These are phyloP conservation scores for Nephotettix cincticeps DNA, from an alignment of 1,140 invertebrate species.

Conservation along the genomic window DNA sequence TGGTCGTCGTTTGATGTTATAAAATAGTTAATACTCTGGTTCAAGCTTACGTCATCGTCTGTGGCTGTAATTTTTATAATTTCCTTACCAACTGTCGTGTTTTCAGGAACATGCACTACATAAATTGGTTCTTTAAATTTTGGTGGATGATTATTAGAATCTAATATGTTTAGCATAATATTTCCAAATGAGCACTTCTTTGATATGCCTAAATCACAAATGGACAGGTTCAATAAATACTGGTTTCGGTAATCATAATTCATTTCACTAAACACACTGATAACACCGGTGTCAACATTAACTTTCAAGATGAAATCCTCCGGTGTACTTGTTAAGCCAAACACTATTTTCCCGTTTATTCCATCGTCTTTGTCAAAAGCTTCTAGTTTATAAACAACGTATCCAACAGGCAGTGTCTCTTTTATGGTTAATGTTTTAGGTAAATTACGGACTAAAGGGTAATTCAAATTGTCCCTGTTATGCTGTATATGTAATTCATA, in stretches of 20 bases:
- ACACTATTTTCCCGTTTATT: slow-evolving; percentile 87
- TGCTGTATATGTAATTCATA: slow-evolving; percentile 73
- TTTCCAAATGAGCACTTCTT: slow-evolving; percentile 71
- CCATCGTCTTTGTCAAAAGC: slow-evolving; percentile 85
- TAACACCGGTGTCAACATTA: slow-evolving; percentile 77
- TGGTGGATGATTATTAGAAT: slow-evolving; percentile 84
- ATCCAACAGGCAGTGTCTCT: slow-evolving; percentile 79
- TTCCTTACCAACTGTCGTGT: slow-evolving; percentile 75
- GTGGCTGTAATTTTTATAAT: slow-evolving; percentile 81
- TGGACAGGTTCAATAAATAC: slow-evolving; percentile 84
- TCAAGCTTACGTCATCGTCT: slow-evolving; percentile 69
- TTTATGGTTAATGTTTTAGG: slow-evolving; percentile 77
- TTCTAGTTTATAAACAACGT: slow-evolving; percentile 64
- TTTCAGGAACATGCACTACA: slow-evolving; percentile 79
- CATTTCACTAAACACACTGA: slow-evolving; percentile 79
- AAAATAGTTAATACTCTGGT: slow-evolving; percentile 73
- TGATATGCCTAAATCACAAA: slow-evolving; percentile 81
- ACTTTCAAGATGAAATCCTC: slow-evolving; percentile 83
- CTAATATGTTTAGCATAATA: slow-evolving; percentile 71
- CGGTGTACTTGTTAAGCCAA: slow-evolving; percentile 82
- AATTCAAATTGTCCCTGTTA: slow-evolving; percentile 80
- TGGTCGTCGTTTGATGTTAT: slow-evolving; percentile 76
- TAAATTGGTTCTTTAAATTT: slow-evolving; percentile 79
- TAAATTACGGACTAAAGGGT: slow-evolving; percentile 76
- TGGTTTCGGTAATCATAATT: slow-evolving; percentile 82